A percentile compares a stretch with the other conserved stretches of the same genome.
Evolutionary conservation across 2,888 invertebrate species (phyloP).

Genomic region (Entomobrya multifasciata): DNA sequence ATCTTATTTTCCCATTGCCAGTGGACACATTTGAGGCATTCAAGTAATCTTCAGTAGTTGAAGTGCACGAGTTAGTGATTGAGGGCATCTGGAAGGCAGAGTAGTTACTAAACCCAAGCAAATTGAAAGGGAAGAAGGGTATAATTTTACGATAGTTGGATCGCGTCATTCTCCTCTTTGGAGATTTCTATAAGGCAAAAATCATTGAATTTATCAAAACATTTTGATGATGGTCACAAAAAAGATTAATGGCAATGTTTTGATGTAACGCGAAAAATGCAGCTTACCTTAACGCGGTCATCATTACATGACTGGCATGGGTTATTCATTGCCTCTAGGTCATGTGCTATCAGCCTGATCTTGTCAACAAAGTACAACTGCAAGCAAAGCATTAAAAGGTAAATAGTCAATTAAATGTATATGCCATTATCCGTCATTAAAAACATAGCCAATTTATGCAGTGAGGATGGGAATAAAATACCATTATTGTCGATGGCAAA

Average conservation of each 20-base stretch:
- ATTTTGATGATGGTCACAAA: no score
- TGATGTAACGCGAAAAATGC: no score
- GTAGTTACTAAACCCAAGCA: slow-evolving; percentile 63
- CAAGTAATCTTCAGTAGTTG: slow-evolving; percentile 31
- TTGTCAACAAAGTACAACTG: slow-evolving; percentile 26
- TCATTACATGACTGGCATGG: not conserved
- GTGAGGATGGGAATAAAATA: no score
- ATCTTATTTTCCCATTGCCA: slow-evolving; percentile 44
- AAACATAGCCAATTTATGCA: no score
- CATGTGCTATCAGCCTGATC: not conserved
- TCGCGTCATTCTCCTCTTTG: slow-evolving; percentile 59
- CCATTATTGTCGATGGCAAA: slow-evolving; percentile 48
- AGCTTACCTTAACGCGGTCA: slow-evolving; percentile 48
- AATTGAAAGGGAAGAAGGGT: slow-evolving; percentile 58
- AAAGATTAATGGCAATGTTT: no score
- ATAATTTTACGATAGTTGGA: slow-evolving; percentile 63
- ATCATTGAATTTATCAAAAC: not conserved
- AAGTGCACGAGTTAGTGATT: not conserved
- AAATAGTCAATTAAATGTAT: no score
- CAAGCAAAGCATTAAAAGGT: not conserved
- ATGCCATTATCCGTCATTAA: no score
- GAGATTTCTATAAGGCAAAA: slow-evolving; percentile 60
- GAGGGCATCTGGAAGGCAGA: slow-evolving; percentile 61
- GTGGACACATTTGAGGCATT: slow-evolving; percentile 26
- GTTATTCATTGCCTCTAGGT: not conserved